Evolutionary conservation across 2,888 invertebrate genomes (phyloP).

Genomic region (Phanerotoma sp.): DNA sequence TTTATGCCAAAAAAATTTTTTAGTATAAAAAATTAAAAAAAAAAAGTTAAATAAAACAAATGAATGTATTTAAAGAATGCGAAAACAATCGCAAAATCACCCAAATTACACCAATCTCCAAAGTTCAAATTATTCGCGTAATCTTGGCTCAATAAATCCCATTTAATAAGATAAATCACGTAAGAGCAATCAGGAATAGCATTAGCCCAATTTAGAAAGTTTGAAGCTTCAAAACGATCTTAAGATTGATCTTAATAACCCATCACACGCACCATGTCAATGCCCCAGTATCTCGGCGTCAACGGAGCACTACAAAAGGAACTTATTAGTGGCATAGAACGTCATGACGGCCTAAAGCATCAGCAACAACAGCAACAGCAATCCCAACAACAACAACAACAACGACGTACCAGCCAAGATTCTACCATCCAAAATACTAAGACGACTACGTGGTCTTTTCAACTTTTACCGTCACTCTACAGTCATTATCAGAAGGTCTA

Average conservation of each 20-base stretch:
- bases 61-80: not conserved
- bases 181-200: not conserved
- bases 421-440: slow-evolving; percentile 48
- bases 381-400: slow-evolving; percentile 22
- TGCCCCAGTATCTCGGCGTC: slow-evolving; percentile 51
- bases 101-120: no score
- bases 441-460: slow-evolving; percentile 77
- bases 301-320: slow-evolving; percentile 54
- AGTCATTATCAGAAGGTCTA: slow-evolving; percentile 81
- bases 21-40: not conserved
- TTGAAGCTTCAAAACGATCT: not conserved
- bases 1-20: slow-evolving; percentile 1
- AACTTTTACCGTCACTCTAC: slow-evolving; percentile 81
- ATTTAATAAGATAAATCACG: slow-evolving; percentile 3
- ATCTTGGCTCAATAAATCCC: slow-evolving; percentile 16
- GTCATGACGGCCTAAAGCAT: slow-evolving; percentile 38
- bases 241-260: slow-evolving; percentile 10
- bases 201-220: not conserved
- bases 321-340: slow-evolving; percentile 52
- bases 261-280: slow-evolving; percentile 36
- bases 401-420: slow-evolving; percentile 27
- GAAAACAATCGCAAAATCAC: not conserved
- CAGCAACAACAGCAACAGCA: slow-evolving; percentile 28
- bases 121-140: slow-evolving; percentile 15
- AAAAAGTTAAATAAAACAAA: not conserved